These are phyloP conservation scores for Chrysemys picta DNA, from an alignment of 2,113 vertebrate genomes.

Conservation along the genomic window DNA sequence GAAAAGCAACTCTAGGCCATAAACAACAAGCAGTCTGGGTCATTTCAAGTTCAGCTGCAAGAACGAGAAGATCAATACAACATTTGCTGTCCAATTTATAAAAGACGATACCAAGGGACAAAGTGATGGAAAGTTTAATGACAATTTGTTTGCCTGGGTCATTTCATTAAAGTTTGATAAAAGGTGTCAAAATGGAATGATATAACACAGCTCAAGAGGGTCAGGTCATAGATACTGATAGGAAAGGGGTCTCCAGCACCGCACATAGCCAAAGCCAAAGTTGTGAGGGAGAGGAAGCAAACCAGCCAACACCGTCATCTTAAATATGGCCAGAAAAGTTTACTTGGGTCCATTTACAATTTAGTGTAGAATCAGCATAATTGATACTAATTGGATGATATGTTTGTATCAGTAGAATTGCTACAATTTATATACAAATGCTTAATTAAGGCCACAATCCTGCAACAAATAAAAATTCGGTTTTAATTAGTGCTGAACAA, in stretches of 20 bases:
- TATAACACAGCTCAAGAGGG: conserved; percentile 85
- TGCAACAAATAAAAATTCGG: rapidly evolving
- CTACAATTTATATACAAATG: rapidly evolving
- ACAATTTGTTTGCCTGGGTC: conserved; percentile 91
- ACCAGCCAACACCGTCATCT: conserved; percentile 8
- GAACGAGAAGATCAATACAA: conserved; percentile 91
- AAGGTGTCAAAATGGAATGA: conserved; percentile 90
- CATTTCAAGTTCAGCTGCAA: conserved; percentile 93
- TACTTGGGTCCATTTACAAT: background rate
- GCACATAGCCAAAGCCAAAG: conserved; percentile 66
- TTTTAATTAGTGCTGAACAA: background rate
- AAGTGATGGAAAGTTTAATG: conserved; percentile 94
- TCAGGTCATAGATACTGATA: conserved; percentile 78
- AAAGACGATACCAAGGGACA: conserved; percentile 91
- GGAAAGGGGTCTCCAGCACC: conserved; percentile 66
- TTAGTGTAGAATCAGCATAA: conserved; percentile 48
- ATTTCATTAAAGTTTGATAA: conserved; percentile 93
- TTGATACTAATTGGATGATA: conserved; percentile 31
- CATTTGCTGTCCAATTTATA: conserved; percentile 98
- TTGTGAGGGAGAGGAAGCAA: conserved; percentile 56
- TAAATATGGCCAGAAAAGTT: conserved; percentile 22
- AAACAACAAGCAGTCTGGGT: conserved; percentile 89
- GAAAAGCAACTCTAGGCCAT: conserved; percentile 88
- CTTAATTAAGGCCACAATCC: background rate
- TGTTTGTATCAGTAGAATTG: background rate